Evolutionary conservation across 2,888 invertebrate genomes (phyloP).

Genomic region (Lydus trimaculatus): DNA sequence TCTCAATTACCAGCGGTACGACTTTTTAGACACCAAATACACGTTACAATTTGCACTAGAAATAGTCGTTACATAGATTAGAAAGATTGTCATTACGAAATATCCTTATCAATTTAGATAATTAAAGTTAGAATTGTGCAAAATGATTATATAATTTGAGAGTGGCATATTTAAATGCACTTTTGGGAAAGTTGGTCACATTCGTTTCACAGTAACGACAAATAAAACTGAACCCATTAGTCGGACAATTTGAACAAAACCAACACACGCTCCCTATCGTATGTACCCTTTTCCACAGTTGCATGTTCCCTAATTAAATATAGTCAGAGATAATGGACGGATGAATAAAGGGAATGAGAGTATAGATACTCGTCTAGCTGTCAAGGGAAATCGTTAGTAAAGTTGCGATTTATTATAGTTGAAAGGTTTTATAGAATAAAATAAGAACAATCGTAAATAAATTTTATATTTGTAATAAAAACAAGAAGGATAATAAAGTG

Average conservation of each 20-base stretch:
- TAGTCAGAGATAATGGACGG: conserved; percentile 1
- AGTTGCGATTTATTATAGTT: conserved; percentile 7
- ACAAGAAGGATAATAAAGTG: background rate
- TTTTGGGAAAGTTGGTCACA: background rate
- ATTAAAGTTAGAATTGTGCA: too few relatives aligned
- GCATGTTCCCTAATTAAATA: conserved; percentile 9
- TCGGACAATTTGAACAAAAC: background rate
- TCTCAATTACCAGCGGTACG: too few relatives aligned
- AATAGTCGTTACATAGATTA: too few relatives aligned
- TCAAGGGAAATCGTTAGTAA: conserved; percentile 6
- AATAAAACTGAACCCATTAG: background rate
- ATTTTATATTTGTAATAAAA: background rate
- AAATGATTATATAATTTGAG: too few relatives aligned
- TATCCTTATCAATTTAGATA: too few relatives aligned
- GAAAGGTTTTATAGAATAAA: conserved; percentile 1
- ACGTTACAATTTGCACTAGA: too few relatives aligned
- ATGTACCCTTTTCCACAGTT: background rate
- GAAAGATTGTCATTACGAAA: too few relatives aligned
- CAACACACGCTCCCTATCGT: background rate
- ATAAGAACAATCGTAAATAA: conserved; percentile 7
- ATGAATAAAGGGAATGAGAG: background rate
- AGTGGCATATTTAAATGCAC: background rate
- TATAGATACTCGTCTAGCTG: background rate
- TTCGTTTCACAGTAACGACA: background rate
- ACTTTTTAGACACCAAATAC: too few relatives aligned